Base-by-base conservation (phyloP, 1,140 invertebrate species). In the Drosophila sturtevanti region DNA sequence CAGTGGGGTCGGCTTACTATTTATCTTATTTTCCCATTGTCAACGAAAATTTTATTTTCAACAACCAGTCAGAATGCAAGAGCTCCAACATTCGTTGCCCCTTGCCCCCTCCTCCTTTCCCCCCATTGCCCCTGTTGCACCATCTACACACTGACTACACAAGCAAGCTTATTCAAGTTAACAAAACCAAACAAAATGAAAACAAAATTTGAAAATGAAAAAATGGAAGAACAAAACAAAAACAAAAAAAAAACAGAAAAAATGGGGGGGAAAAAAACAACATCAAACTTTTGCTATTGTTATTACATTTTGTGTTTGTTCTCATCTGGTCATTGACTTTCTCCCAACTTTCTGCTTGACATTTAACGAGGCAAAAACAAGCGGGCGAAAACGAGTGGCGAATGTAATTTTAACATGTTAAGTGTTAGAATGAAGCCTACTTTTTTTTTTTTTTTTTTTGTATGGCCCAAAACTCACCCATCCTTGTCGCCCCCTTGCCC, bases 371-470 rank as follows among this genome's bases (percentile, higher is more conserved):
- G 59, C 41, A 44, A 76, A 65, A 75, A 75, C 63, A 70, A 72
- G 66, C 54, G 76, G 41, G 65, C 70, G 62, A 21, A 56, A 59
- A 10, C 16, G 10, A 76, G 68, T 64, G 34, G 68, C 41, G 73
- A 77, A 79, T 72, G 69, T 79, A 79, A 79, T 72, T 78, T 77
- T 65, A 86, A 86, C 82, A 82, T 86, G 82, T 86, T 86, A 86
- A 86, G 82, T 87, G 82, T 82, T 86, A 79, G 84, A 86, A 81
- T 86, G 81, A 86, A 86, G 81, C 81, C 81, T 86, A 86, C 81
- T 86, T 80, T n/a, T n/a, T n/a, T n/a, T n/a, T n/a, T n/a, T n/a
- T n/a, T n/a, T n/a, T n/a, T n/a, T n/a, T n/a, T 81, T 72, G 68
- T 70, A 75, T 68, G 65, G 41, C 41, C 41, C 18, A 48, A 63